Evolutionary conservation across 2,888 invertebrate species (phyloP).

Genomic region (Pemphredon lugubris): DNA sequence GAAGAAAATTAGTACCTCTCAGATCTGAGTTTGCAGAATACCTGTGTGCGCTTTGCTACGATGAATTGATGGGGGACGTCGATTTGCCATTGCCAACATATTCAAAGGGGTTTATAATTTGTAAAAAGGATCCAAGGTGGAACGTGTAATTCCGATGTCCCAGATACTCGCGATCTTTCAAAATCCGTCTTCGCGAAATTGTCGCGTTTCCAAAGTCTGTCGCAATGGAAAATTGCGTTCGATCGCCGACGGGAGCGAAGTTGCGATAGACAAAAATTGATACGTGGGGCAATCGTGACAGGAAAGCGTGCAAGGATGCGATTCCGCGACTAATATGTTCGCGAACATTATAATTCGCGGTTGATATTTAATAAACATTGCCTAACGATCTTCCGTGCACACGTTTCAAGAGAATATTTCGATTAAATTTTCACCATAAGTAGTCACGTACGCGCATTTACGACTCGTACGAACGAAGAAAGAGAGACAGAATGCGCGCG

Average conservation of each 20-base stretch:
- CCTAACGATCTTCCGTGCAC: not conserved
- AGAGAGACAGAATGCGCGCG: no score
- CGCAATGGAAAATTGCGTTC: not conserved
- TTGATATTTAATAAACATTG: not conserved
- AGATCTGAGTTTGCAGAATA: no score
- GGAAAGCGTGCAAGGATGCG: conserved; percentile 2
- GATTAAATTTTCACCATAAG: no score
- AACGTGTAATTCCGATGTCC: conserved; percentile 3
- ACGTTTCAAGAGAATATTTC: not conserved
- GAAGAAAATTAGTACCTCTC: no score
- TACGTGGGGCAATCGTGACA: not conserved
- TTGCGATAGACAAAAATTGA: not conserved
- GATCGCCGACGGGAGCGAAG: not conserved
- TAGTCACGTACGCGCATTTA: no score
- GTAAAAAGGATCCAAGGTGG: not conserved
- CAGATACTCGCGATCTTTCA: conserved; percentile 1
- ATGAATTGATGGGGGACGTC: not conserved
- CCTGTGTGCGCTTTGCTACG: no score
- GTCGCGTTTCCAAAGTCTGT: not conserved
- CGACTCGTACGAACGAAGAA: no score
- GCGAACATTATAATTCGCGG: not conserved
- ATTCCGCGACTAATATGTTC: not conserved
- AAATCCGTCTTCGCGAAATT: not conserved
- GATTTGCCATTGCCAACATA: not conserved
- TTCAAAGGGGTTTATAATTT: not conserved